Conservation (phyloP, 2,888 invertebrate species). For the Tiliacea citrago region DNA sequence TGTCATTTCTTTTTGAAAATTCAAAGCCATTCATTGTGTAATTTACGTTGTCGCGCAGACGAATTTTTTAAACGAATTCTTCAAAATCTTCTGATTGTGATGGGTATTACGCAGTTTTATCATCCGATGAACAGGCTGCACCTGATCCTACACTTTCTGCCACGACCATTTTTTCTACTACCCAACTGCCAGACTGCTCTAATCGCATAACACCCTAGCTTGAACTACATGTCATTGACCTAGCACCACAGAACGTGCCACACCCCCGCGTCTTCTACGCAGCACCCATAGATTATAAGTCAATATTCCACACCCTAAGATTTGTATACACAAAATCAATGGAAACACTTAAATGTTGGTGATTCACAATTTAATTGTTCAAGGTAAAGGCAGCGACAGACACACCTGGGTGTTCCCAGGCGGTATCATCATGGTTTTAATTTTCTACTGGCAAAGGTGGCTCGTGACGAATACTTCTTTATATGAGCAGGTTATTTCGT, state of each 20-base stretch:
- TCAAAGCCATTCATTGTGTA: background rate
- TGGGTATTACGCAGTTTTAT: background rate
- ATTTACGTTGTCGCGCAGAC: background rate
- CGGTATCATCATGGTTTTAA: slow-evolving; percentile 44
- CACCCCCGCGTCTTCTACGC: slow-evolving; percentile 19
- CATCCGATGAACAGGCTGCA: background rate
- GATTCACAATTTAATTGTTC: slow-evolving; percentile 53
- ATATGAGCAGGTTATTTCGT: slow-evolving; percentile 10
- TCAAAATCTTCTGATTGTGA: background rate
- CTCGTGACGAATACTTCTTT: slow-evolving; percentile 18
- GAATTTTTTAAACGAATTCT: background rate
- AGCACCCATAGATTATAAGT: slow-evolving; percentile 19
- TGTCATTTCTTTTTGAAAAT: too few species aligned
- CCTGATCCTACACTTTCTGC: background rate
- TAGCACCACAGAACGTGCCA: background rate
- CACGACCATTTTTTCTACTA: background rate
- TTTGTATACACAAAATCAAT: slow-evolving; percentile 40
- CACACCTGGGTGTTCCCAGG: slow-evolving; percentile 50
- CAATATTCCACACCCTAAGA: slow-evolving; percentile 14
- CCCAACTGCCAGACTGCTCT: background rate
- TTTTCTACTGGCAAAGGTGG: slow-evolving; percentile 6
- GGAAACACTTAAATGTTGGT: slow-evolving; percentile 32
- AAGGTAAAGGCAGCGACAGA: slow-evolving; percentile 18
- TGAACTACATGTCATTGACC: slow-evolving; percentile 2
- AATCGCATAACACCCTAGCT: background rate